Evolutionary conservation across 1,140 invertebrate species (phyloP), one percentile per base, ranked within the genome.

Genomic region (Argopecten irradians): DNA sequence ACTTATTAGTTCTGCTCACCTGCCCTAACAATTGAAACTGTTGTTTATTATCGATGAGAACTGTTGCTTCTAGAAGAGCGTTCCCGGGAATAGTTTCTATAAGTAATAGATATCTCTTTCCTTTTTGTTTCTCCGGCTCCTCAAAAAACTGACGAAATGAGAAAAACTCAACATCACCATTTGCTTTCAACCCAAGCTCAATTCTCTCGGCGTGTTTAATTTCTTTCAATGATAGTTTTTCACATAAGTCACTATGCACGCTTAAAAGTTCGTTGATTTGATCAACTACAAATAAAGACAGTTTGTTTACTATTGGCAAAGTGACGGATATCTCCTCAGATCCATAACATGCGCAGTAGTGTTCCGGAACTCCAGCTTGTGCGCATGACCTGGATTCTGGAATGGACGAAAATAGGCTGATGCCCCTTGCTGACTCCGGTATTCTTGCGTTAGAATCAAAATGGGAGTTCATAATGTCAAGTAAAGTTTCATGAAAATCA

Each of bases 341-440:
- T 11, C 89, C 86, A 82, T 96, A 93, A 92, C 96, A 96, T 22
- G 95, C 93, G 89, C 96, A 96, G 92, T 94, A 96, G 87, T 96
- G 95, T 46, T 94, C 93, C 0, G 95, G 93, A 82, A 96, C 95
- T 14, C 91, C 91, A 0, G 96, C 95, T 28, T 93, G 85, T n/a
- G 93, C 86, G 90, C 96, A 96, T 2, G 94, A 94, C 84, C 96
- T 88, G 33, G 92, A 91, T 22, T 87, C n/a, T 0, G 96, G 95
- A 84, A 96, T 94, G 84, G 93, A 88, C 39, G 93, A 86, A 34
- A 96, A 95, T 0, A 96, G 89, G 83, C 95, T 96, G 2, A 96
- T 94, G 0, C 94, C 94, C 88, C 95, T 86, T 33, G 93, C 83
- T 9, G 36, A 82, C 0, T 92, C 55, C n/a, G 90, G 46, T 55